These are phyloP conservation scores for Ammodytes marinus DNA, from an alignment of 2,113 vertebrate species.

Conservation along the genomic window DNA sequence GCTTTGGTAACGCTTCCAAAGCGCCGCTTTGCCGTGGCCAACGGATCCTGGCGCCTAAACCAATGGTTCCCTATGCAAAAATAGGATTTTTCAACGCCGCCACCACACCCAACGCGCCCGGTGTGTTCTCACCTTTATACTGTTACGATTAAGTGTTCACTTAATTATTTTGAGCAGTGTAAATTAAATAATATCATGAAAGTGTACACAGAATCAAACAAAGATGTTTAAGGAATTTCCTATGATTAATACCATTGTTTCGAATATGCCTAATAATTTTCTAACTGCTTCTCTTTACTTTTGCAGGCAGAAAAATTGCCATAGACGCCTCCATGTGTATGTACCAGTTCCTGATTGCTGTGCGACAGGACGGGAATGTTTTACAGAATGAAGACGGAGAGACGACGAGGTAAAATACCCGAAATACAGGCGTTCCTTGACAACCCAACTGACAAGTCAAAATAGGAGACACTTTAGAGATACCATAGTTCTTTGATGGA, in stretches of 20 bases:
- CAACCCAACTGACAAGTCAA: neutral
- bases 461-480: neutral
- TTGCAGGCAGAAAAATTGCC: constrained; percentile 91
- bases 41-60: no score
- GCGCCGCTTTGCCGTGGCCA: no score
- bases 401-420: constrained; percentile 88
- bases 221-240: neutral
- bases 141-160: neutral
- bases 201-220: no score
- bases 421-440: neutral
- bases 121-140: no score
- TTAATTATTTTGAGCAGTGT: neutral
- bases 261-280: neutral
- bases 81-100: no score
- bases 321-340: constrained; percentile 99
- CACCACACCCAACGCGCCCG: no score
- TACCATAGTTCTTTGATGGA: neutral
- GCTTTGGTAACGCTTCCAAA: no score
- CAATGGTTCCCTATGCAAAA: no score
- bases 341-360: constrained; percentile 98
- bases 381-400: constrained; percentile 95
- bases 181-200: no score
- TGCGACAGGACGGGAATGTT: constrained; percentile 94
- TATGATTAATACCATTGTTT: neutral
- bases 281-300: neutral